A percentile compares a stretch with the other conserved stretches of the same genome.
These are phyloP conservation scores for Bufo gargarizans DNA, from an alignment of 2,113 vertebrate species.

Conservation along the genomic window DNA sequence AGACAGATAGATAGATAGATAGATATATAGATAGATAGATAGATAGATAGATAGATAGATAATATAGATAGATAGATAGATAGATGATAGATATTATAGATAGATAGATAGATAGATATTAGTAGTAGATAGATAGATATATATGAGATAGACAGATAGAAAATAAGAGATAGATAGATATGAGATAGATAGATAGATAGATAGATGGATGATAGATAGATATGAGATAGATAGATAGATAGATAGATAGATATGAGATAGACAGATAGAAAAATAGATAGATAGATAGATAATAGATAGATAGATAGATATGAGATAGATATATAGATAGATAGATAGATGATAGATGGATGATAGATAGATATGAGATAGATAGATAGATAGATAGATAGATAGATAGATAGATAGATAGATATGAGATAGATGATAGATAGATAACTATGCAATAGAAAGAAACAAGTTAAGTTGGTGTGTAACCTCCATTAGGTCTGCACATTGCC, in stretches of 20 bases:
- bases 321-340: slow-evolving; percentile 8
- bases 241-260: too few species aligned
- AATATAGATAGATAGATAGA: not conserved
- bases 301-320: not conserved
- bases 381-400: not conserved
- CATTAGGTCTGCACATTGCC: too few species aligned
- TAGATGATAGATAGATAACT: not conserved
- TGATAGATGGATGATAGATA: not conserved
- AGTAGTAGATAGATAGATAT: too few species aligned
- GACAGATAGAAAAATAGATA: slow-evolving; percentile 2
- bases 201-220: too few species aligned
- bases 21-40: slow-evolving; percentile 9
- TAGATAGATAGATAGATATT: too few species aligned
- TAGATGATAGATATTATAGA: too few species aligned
- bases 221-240: too few species aligned
- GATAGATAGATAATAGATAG: not conserved
- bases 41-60: slow-evolving; percentile 1
- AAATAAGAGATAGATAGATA: too few species aligned
- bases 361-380: not conserved
- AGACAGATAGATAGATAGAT: slow-evolving; percentile 12
- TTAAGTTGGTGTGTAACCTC: too few species aligned
- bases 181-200: too few species aligned
- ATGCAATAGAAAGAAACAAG: too few species aligned
- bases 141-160: too few species aligned
- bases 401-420: not conserved